A percentile compares a stretch with the other conserved stretches of the same genome.
phyloP scores from a whole-genome alignment of 1,140 invertebrate species.

The Antheraea mylitta region DNA sequence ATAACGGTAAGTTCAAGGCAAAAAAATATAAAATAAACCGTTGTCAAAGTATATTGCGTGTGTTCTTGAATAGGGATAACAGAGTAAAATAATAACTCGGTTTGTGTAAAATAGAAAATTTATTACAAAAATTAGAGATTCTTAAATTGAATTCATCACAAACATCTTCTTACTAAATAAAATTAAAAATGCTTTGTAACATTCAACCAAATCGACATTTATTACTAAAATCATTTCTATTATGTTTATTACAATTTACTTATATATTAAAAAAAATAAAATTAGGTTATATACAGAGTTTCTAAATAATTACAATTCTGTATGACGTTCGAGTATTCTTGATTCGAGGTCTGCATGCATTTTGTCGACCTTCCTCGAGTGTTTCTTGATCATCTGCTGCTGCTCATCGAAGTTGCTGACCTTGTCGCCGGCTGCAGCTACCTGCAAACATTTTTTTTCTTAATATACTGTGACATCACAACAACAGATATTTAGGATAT shows the following conservation, averaged over 20 bases:
- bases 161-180: not conserved
- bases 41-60: slow-evolving; percentile 59
- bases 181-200: not conserved
- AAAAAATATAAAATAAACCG: slow-evolving; percentile 63
- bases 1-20: slow-evolving; percentile 70
- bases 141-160: not conserved
- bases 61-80: slow-evolving; percentile 57
- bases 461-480: too few relatives aligned
- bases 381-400: slow-evolving; percentile 89
- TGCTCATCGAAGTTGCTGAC: slow-evolving; percentile 81
- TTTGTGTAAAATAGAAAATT: not conserved
- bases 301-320: slow-evolving; percentile 80
- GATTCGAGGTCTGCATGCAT: slow-evolving; percentile 89
- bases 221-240: too few relatives aligned
- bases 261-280: too few relatives aligned
- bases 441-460: slow-evolving; percentile 47
- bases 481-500: too few relatives aligned
- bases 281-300: too few relatives aligned
- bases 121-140: not conserved
- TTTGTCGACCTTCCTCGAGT: slow-evolving; percentile 91
- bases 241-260: too few relatives aligned
- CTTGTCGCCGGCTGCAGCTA: slow-evolving; percentile 81
- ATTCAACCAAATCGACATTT: too few relatives aligned
- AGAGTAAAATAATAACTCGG: not conserved
- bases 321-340: slow-evolving; percentile 87